Conservation (phyloP, 2,797 vertebrate species). For the Bradypus variegatus region DNA sequence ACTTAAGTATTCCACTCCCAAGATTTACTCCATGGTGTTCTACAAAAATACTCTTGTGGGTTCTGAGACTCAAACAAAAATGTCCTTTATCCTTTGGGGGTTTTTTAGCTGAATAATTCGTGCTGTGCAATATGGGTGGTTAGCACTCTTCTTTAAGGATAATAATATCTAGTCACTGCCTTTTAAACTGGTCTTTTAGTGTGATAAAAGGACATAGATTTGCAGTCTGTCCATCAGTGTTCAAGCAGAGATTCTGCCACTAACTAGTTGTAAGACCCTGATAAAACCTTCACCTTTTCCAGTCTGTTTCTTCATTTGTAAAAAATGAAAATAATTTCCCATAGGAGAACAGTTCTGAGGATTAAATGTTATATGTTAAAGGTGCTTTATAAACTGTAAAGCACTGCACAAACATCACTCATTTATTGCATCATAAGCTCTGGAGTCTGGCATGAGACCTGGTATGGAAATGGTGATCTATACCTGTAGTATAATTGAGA, state of each 20-base stretch:
- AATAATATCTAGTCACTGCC: neutral
- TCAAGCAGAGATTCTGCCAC: neutral
- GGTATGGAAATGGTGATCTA: neutral
- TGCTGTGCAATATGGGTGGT: neutral
- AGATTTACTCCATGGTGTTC: neutral
- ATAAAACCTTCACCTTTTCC: neutral
- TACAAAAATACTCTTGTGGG: neutral
- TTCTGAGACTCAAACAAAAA: neutral
- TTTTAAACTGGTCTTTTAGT: neutral
- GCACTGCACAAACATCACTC: neutral
- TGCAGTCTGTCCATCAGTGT: neutral
- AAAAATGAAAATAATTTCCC: neutral
- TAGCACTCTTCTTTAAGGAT: conserved; percentile 2
- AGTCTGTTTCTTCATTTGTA: neutral
- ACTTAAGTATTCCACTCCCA: neutral
- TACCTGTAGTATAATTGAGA: neutral
- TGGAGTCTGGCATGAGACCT: neutral
- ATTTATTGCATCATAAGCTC: neutral
- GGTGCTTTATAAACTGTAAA: neutral
- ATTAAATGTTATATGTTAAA: neutral
- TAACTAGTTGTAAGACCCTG: neutral
- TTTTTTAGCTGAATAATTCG: conserved; percentile 10
- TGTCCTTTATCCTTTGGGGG: neutral
- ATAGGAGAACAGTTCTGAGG: neutral
- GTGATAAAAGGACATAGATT: neutral